Conservation (phyloP, 2,797 vertebrate species). For the Chiloscyllium punctatum region DNA sequence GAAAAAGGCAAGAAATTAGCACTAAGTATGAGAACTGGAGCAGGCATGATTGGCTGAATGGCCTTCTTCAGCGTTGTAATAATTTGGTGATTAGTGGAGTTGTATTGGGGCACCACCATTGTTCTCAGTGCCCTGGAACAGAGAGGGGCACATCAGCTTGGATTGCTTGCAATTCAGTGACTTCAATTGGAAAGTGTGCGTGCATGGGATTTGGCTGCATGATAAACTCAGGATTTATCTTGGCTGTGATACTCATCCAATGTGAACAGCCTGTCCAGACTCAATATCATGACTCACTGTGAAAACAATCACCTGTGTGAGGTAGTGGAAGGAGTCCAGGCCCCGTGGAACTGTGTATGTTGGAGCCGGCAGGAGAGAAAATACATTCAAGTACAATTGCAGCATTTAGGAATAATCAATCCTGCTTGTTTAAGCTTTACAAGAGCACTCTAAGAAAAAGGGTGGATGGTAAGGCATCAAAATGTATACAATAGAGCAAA, state of each 20-base stretch:
- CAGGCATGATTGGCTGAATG: no score
- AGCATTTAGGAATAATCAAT: not conserved
- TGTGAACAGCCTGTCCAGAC: not conserved
- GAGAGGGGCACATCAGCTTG: not conserved
- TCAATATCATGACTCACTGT: not conserved
- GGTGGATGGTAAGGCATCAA: not conserved
- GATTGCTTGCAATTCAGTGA: no score
- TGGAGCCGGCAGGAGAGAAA: not conserved
- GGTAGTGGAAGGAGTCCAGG: constrained; percentile 11
- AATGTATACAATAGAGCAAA: not conserved
- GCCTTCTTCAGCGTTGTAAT: no score
- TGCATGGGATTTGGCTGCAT: not conserved
- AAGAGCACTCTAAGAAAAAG: not conserved
- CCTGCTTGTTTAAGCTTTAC: not conserved
- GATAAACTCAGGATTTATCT: not conserved
- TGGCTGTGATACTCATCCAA: not conserved
- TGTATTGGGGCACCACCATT: not conserved
- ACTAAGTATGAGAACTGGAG: no score
- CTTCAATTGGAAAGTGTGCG: not conserved
- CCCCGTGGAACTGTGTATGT: not conserved
- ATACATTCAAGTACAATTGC: not conserved
- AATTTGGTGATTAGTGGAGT: no score
- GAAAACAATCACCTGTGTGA: constrained; percentile 2
- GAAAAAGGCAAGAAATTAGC: no score
- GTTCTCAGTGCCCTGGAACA: not conserved